These are phyloP conservation scores for Plectrocnemia conspersa DNA, from an alignment of 1,140 invertebrate species.

Conservation along the genomic window DNA sequence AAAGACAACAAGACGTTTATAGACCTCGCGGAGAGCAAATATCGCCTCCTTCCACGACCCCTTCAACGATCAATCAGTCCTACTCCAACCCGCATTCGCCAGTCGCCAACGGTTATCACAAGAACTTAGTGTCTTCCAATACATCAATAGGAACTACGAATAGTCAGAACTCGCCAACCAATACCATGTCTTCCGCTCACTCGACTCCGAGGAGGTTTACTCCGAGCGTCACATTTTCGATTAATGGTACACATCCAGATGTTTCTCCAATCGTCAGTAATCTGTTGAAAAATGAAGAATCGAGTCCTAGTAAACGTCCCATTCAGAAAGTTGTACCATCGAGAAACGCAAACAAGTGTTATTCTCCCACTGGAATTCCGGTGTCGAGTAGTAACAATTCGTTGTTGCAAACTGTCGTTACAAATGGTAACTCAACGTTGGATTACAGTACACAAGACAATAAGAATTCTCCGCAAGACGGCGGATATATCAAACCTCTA, in stretches of 20 bases:
- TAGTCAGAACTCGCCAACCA: slow-evolving; percentile 11
- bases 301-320: slow-evolving; percentile 43
- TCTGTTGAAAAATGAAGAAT: slow-evolving; percentile 9
- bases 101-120: slow-evolving; percentile 42
- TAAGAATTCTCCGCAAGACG: slow-evolving; percentile 40
- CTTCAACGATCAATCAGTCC: slow-evolving; percentile 40
- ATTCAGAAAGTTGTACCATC: slow-evolving; percentile 59
- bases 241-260: slow-evolving; percentile 26
- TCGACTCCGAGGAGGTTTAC: slow-evolving; percentile 43
- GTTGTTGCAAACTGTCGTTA: slow-evolving; percentile 15
- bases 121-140: slow-evolving; percentile 43
- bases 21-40: slow-evolving; percentile 54
- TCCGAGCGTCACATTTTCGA: not conserved
- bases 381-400: slow-evolving; percentile 30
- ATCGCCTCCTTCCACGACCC: slow-evolving; percentile 45
- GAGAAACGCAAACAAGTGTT: slow-evolving; percentile 49
- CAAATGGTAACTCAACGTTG: slow-evolving; percentile 22
- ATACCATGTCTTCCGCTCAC: slow-evolving; percentile 32
- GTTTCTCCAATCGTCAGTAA: slow-evolving; percentile 13
- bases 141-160: slow-evolving; percentile 26
- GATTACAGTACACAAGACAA: slow-evolving; percentile 18
- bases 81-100: slow-evolving; percentile 46
- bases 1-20: slow-evolving; percentile 76
- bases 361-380: slow-evolving; percentile 40
- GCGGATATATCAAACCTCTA: slow-evolving; percentile 66